Base-by-base conservation (phyloP, 2,888 invertebrate genomes). In the Chaetogeoica ovagalla region DNA sequence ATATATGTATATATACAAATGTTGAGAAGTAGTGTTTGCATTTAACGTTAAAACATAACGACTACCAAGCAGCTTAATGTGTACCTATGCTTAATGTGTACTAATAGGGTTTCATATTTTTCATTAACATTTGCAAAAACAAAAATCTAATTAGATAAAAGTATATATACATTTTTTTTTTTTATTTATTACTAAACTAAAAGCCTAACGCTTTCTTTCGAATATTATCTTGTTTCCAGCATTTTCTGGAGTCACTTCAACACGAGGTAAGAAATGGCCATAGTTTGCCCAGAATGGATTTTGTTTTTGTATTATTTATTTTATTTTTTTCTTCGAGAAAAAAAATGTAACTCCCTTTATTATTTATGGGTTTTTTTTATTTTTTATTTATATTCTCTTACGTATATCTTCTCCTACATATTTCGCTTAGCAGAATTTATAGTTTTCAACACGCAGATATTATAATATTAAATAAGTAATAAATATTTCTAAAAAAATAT, bases 241-340 rank as follows among this genome's bases (percentile, higher is more conserved):
- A 93, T 95, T 91, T 96, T 96, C 93, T 96, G 96, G 96, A 96
- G 95, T 91, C 94, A 96, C 94, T 96, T 96, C 94, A 96, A 96
- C 89, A 93, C 95, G 91, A 96, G 96, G 96, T 96, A 96, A 96
- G 95, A 82, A 82, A 82, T 55, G 79, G 70, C 79, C 79, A 71
- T 79, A 70, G 79, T 79, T 71, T 79, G 79, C 70, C 79, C 79
- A 79, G 79, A 79, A 79, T 79, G 79, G 39, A 69, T 71, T 79
- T 79, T 79, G 79, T 71, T 79, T 74, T 79, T 79, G 79, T 79
- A 79, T 79, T 79, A 71, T 79, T 71, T 66, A 39, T 48, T 66
- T 21, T 21, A 9, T 43, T 43, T 43, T 43, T 7, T 43, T 43
- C 59, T 75, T 70, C 60, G 52, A 63, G 62, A 55, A 48, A 63